A percentile compares a stretch with the other conserved stretches of the same genome.
Evolutionary conservation across 2,797 vertebrate genomes (phyloP).

Genomic region (Galagoides demidoff): DNA sequence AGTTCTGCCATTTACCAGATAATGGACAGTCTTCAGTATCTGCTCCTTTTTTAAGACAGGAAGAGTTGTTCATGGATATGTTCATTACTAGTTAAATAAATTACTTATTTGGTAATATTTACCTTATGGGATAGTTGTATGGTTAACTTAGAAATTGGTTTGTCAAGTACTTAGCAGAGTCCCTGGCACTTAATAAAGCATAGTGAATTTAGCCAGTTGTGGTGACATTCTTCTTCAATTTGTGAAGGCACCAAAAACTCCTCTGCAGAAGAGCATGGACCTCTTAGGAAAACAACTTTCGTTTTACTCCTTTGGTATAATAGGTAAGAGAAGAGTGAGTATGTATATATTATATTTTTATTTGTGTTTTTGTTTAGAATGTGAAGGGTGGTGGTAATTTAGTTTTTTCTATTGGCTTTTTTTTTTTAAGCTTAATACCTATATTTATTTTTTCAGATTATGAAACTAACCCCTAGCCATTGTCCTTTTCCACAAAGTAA

Average conservation of each 20-base stretch:
- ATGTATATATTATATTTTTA: slow-evolving; percentile 55
- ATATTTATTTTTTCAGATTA: background rate
- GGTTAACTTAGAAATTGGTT: background rate
- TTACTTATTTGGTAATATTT: background rate
- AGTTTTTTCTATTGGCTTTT: background rate
- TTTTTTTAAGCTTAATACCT: background rate
- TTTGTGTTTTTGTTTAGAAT: slow-evolving; percentile 4
- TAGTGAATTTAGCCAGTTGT: background rate
- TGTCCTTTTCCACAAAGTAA: slow-evolving; percentile 26
- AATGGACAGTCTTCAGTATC: background rate
- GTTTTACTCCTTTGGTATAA: slow-evolving; percentile 97
- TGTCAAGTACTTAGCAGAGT: background rate
- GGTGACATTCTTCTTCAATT: slow-evolving; percentile 54
- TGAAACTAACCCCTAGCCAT: background rate
- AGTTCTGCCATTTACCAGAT: background rate
- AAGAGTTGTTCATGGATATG: background rate
- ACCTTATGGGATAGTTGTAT: background rate
- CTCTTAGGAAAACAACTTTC: slow-evolving; percentile 98
- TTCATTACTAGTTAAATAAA: background rate
- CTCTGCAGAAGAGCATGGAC: slow-evolving; percentile 99
- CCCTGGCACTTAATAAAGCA: background rate
- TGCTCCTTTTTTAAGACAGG: background rate
- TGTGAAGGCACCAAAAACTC: slow-evolving; percentile 96
- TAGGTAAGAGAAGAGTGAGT: slow-evolving; percentile 90
- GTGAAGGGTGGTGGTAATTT: background rate